These are phyloP conservation scores for Chaetogeoica ovagalla DNA, from an alignment of 2,888 invertebrate species.

Conservation along the genomic window DNA sequence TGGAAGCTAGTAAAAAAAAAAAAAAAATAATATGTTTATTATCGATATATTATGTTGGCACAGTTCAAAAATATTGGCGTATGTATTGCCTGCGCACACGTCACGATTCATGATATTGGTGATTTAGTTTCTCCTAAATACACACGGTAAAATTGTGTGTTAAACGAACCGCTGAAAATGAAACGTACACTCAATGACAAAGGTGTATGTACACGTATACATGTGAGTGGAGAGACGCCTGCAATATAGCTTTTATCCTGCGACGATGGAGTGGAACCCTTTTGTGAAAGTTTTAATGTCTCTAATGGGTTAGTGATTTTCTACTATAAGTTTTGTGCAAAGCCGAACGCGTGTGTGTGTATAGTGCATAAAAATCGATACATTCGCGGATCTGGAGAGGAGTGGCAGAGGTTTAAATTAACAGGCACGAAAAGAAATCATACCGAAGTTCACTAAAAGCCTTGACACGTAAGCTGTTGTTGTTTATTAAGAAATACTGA, in stretches of 20 bases:
- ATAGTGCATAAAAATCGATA: constrained; percentile 38
- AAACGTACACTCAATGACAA: constrained; percentile 35
- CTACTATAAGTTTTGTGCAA: constrained; percentile 32
- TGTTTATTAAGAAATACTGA: constrained; percentile 4
- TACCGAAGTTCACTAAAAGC: constrained; percentile 24
- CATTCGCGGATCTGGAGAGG: constrained; percentile 3
- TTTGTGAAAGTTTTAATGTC: constrained; percentile 48
- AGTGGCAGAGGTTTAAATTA: constrained; percentile 1
- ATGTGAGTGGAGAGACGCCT: background rate
- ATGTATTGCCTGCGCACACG: background rate
- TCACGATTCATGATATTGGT: constrained; percentile 22
- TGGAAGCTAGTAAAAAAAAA: background rate
- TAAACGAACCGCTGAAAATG: constrained; percentile 33
- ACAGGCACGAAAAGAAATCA: constrained; percentile 14
- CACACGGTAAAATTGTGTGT: constrained; percentile 8
- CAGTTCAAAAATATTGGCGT: background rate
- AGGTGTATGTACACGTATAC: background rate
- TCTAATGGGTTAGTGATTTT: constrained; percentile 49
- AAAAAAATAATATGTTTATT: background rate
- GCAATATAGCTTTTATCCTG: constrained; percentile 13
- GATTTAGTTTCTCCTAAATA: constrained; percentile 31
- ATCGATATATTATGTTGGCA: background rate
- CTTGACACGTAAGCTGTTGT: constrained; percentile 25
- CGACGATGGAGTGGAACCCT: constrained; percentile 5
- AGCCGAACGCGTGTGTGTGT: constrained; percentile 1